Conservation (phyloP, 2,888 invertebrate species). For the Ichneumon xanthorius region DNA sequence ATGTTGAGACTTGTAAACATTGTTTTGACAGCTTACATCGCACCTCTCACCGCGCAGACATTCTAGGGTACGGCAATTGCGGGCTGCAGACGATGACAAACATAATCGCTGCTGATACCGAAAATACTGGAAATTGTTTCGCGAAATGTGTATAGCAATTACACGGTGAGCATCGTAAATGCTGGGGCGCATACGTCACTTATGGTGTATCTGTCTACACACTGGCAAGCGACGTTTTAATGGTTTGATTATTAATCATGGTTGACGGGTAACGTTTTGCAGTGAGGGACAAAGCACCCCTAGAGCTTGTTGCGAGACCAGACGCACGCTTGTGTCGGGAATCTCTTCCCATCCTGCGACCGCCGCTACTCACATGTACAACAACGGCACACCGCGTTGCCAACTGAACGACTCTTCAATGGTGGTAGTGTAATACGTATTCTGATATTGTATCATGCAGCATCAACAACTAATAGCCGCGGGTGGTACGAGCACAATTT, state of each 20-base stretch:
- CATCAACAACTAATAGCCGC: neutral
- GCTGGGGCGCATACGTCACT: slow-evolving; percentile 11
- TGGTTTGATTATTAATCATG: slow-evolving; percentile 61
- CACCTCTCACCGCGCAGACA: neutral
- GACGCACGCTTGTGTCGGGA: neutral
- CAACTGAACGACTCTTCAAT: neutral
- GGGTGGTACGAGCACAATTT: neutral
- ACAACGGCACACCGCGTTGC: neutral
- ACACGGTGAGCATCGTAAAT: neutral
- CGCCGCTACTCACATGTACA: neutral
- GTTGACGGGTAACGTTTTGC: slow-evolving; percentile 54
- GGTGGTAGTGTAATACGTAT: neutral
- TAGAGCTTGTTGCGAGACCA: neutral
- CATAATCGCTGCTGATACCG: neutral
- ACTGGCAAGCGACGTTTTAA: slow-evolving; percentile 44
- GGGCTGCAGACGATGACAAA: slow-evolving; percentile 6
- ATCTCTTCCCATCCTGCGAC: neutral
- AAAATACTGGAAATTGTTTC: slow-evolving; percentile 9
- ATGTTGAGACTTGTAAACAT: neutral
- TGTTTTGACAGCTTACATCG: neutral
- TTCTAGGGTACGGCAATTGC: slow-evolving; percentile 8
- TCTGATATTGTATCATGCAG: neutral
- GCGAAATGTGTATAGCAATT: neutral
- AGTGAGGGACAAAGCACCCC: slow-evolving; percentile 27
- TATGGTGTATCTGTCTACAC: neutral